Evolutionary conservation across 2,113 vertebrate species (phyloP).

Genomic region (Syngnathus scovelli): DNA sequence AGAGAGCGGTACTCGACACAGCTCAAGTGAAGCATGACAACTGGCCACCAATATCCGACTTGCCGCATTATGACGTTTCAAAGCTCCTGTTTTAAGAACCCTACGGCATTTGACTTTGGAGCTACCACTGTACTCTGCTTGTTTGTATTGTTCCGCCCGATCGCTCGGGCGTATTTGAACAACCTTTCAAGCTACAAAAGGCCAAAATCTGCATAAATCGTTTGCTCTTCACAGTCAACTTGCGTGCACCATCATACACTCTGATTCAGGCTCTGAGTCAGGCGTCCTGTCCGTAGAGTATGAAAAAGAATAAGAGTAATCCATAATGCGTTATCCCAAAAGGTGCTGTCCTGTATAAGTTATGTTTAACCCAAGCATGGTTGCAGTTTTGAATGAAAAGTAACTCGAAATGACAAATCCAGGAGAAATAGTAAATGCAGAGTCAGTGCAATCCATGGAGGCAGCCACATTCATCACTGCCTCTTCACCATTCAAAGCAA

Average conservation of each 20-base stretch:
- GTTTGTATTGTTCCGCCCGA: constrained; percentile 24
- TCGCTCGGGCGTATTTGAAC: constrained; percentile 8
- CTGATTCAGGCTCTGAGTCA: not conserved
- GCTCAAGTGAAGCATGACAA: too few relatives aligned
- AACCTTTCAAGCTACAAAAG: constrained; percentile 28
- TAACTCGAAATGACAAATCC: not conserved
- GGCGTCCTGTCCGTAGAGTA: not conserved
- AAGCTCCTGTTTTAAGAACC: not conserved
- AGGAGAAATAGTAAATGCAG: not conserved
- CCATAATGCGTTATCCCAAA: not conserved
- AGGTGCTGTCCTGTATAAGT: not conserved
- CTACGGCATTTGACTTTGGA: not conserved
- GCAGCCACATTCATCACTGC: too few relatives aligned
- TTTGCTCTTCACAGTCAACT: constrained; percentile 8
- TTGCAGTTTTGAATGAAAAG: not conserved
- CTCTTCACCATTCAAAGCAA: not conserved
- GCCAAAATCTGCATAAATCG: constrained; percentile 34
- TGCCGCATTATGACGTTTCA: not conserved
- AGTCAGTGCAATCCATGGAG: not conserved
- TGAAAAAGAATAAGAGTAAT: not conserved
- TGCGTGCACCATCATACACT: constrained; percentile 7
- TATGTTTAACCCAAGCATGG: not conserved
- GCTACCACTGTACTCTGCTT: constrained; percentile 7
- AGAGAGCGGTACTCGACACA: too few relatives aligned
- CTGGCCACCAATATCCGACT: not conserved